These are phyloP conservation scores for Matsumyia berberina DNA, from an alignment of 2,888 invertebrate species.

Conservation along the genomic window DNA sequence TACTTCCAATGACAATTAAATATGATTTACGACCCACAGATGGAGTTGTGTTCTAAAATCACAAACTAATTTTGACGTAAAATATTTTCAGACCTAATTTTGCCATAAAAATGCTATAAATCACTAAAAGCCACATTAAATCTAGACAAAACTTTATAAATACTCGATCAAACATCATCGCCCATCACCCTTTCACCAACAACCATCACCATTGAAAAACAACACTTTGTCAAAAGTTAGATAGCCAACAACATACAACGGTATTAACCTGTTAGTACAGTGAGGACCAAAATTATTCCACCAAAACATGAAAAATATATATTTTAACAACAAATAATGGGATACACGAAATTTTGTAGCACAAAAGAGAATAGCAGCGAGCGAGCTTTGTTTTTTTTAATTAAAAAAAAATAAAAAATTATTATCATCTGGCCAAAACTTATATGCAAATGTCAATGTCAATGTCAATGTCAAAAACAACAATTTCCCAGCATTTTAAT, in stretches of 20 bases:
- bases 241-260: constrained; percentile 11
- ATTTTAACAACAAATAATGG: constrained; percentile 4
- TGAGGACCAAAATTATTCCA: constrained; percentile 22
- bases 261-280: constrained; percentile 41
- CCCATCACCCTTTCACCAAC: constrained; percentile 5
- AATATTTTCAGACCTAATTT: constrained; percentile 14
- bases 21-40: constrained; percentile 37
- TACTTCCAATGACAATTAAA: neutral
- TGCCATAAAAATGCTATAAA: constrained; percentile 37
- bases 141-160: constrained; percentile 7
- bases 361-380: neutral
- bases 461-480: constrained; percentile 34
- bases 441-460: no score
- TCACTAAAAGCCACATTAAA: constrained; percentile 18
- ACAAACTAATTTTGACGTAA: constrained; percentile 18
- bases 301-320: constrained; percentile 10
- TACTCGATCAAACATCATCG: constrained; percentile 3
- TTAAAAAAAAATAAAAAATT: neutral
- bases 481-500: constrained; percentile 36
- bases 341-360: neutral
- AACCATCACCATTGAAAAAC: constrained; percentile 17
- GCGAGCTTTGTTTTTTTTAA: constrained; percentile 30
- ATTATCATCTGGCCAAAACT: neutral
- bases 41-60: constrained; percentile 16
- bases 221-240: constrained; percentile 11